These are phyloP conservation scores for Heteromyza rotundicornis DNA, from an alignment of 2,888 invertebrate genomes.

Conservation along the genomic window DNA sequence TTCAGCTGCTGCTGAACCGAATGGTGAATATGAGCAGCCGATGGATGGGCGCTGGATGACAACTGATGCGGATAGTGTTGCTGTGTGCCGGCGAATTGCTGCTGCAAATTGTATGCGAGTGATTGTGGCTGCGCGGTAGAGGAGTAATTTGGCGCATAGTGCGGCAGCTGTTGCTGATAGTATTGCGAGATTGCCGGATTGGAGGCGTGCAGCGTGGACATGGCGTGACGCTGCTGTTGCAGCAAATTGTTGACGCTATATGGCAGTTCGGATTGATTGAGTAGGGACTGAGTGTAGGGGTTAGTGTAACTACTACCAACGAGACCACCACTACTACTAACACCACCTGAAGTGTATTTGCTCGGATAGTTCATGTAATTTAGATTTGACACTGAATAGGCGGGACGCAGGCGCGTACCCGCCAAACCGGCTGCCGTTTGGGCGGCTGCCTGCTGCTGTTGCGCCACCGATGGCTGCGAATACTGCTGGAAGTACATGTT, in stretches of 20 bases:
- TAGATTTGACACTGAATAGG: constrained; percentile 60
- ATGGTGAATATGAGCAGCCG: constrained; percentile 55
- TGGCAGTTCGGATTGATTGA: constrained; percentile 43
- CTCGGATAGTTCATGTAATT: constrained; percentile 51
- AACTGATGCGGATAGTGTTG: constrained; percentile 45
- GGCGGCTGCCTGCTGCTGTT: constrained; percentile 44
- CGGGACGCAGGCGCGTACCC: constrained; percentile 56
- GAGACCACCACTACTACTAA: constrained; percentile 23
- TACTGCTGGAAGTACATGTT: constrained; percentile 62
- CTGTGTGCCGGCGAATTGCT: constrained; percentile 58
- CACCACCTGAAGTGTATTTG: constrained; percentile 35
- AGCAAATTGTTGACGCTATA: constrained; percentile 37
- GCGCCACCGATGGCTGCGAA: constrained; percentile 39
- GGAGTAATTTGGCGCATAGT: constrained; percentile 36
- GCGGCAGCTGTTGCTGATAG: constrained; percentile 47
- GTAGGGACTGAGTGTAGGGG: constrained; percentile 47
- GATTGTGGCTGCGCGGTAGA: constrained; percentile 16
- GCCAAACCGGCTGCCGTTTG: constrained; percentile 41
- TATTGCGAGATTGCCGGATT: constrained; percentile 61
- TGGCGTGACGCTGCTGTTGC: constrained; percentile 55
- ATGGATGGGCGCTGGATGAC: constrained; percentile 38
- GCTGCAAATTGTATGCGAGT: constrained; percentile 54
- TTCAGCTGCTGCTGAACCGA: constrained; percentile 59
- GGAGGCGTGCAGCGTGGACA: constrained; percentile 60
- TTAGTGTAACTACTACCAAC: constrained; percentile 42